Percentiles rank a stretch among this genome's conserved stretches.
phyloP scores from a whole-genome alignment of 2,113 vertebrate species.

The Morone saxatilis region DNA sequence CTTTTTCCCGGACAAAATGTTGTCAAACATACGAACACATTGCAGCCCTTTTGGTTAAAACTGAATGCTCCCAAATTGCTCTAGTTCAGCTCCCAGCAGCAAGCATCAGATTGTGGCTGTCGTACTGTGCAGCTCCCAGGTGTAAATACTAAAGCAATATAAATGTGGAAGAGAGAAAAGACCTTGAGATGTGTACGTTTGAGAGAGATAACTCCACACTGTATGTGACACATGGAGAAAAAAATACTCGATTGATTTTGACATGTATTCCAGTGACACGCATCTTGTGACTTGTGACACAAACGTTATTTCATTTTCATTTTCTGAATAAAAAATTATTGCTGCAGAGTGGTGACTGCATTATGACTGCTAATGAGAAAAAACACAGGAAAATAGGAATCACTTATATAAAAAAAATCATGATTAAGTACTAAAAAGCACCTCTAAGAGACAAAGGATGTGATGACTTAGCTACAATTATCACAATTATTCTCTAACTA shows the following conservation, averaged over 20 bases:
- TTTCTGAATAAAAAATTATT: conserved; percentile 4
- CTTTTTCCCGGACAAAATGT: no score
- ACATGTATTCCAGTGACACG: conserved; percentile 20
- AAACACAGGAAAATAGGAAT: not conserved
- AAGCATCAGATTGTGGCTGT: not conserved
- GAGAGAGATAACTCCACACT: conserved; percentile 41
- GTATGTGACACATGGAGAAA: conserved; percentile 30
- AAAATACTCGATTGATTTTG: not conserved
- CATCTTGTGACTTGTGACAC: not conserved
- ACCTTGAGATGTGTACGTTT: conserved; percentile 7
- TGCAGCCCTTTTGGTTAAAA: no score
- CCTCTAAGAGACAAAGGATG: conserved; percentile 43
- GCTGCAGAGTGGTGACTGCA: not conserved
- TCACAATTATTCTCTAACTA: conserved; percentile 23
- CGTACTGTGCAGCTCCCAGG: conserved; percentile 39
- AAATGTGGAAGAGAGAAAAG: conserved; percentile 1
- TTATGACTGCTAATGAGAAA: not conserved
- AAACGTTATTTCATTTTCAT: conserved; percentile 9
- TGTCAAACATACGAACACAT: no score
- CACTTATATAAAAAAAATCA: conserved; percentile 24
- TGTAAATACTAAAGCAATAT: not conserved
- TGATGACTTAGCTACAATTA: conserved; percentile 53
- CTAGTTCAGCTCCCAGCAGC: not conserved
- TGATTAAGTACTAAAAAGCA: conserved; percentile 22
- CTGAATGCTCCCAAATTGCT: no score